Evolutionary conservation across 2,113 vertebrate species (phyloP), one percentile per base, ranked within the genome.

Genomic region (Empidonax alnorum): DNA sequence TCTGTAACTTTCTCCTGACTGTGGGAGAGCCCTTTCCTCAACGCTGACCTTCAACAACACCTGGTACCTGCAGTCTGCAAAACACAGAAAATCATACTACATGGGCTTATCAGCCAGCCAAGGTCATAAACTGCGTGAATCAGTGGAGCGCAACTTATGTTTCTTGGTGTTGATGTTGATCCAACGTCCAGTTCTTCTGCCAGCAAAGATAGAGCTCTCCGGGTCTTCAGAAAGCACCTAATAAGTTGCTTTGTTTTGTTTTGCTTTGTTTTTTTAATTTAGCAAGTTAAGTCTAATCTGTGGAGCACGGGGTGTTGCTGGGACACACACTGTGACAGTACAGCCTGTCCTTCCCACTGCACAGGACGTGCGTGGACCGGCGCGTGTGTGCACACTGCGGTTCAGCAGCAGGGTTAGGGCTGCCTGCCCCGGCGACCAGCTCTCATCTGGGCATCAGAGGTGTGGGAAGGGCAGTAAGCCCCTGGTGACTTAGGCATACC

Each of bases 21-120:
- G 96, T 93, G 68, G 96, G 92, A 94, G 83, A 97, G 85, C 66
- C 94, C 44, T 69, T 76, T 86, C 59, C 93, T 85, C 91, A 56
- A 67, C 0, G 4, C 39, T 97, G 96, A 98, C 97, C 97, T 98
- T 98, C 97, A 97, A 59, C 16, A 11, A 91, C 96, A 97, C 96
- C 96, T 96, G 92, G 84, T 95, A 95, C 95, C 79, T 94, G 95
- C 84, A 89, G 91, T 76, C 94, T 84, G 73, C 77, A 92, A 93
- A 97, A 81, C 91, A 94, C 75, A n/a, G 41, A 86, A 53, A 87
- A 96, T 93, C 87, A 63, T 31, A 75, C 89, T 90, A 49, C n/a
- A 7, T 1, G 47, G 63, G 71, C 88, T 97, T 97, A 97, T 96
- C 94, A 94, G 86, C 67, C 50, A 66, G 75, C 94, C 85, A 95